These are phyloP conservation scores for Eudasyphora cyanicolor DNA, from an alignment of 2,888 invertebrate genomes.

Conservation along the genomic window DNA sequence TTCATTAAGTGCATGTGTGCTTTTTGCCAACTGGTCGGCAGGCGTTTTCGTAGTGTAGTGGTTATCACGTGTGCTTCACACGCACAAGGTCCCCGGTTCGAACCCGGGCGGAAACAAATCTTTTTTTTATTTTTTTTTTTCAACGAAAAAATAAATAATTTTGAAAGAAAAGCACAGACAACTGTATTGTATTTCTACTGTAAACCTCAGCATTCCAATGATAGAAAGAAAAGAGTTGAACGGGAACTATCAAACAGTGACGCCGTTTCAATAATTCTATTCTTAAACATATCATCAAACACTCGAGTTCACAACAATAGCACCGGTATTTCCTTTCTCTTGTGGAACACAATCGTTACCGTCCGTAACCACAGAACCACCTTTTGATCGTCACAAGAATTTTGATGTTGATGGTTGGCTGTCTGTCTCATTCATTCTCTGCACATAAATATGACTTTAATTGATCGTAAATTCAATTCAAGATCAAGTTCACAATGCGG, in stretches of 20 bases:
- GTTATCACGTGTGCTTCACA: slow-evolving; percentile 77
- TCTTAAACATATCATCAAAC: neutral
- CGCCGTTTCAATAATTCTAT: slow-evolving; percentile 3
- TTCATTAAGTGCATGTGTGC: too few relatives aligned
- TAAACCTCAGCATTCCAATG: neutral
- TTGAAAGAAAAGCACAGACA: neutral
- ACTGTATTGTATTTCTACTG: neutral
- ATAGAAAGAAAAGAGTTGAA: neutral
- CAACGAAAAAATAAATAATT: neutral
- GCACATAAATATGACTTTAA: slow-evolving; percentile 30
- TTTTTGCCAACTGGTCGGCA: neutral
- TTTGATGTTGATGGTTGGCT: neutral
- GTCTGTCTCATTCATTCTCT: too few relatives aligned
- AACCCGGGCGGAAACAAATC: slow-evolving; percentile 73
- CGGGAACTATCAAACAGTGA: neutral
- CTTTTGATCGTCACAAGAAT: neutral
- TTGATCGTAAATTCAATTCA: slow-evolving; percentile 45
- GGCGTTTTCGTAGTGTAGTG: slow-evolving; percentile 69
- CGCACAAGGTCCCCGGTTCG: slow-evolving; percentile 75
- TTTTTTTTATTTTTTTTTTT: neutral
- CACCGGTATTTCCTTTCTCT: neutral
- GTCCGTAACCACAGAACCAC: slow-evolving; percentile 1
- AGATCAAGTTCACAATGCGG: slow-evolving; percentile 52
- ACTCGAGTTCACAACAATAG: neutral
- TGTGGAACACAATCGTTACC: neutral